phyloP scores from a whole-genome alignment of 2,797 vertebrate genomes.

The Peromyscus eremicus region DNA sequence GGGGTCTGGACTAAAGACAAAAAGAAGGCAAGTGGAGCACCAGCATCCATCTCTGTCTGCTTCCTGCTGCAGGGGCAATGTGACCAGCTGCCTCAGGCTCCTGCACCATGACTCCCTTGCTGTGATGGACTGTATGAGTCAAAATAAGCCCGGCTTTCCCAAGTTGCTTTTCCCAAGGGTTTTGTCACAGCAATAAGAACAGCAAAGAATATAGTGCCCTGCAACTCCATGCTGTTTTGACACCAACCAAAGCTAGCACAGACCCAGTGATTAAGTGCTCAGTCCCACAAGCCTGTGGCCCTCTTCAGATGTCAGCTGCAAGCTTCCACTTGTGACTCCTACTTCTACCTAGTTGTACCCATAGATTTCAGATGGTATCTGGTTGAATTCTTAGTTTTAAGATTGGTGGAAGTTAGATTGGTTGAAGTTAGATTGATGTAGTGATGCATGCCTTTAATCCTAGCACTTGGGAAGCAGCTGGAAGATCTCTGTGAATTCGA shows the following conservation, averaged over 20 bases:
- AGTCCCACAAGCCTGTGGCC: not conserved
- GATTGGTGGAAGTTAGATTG: too few relatives aligned
- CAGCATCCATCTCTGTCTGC: too few relatives aligned
- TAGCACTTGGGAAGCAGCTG: not conserved
- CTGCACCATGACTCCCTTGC: too few relatives aligned
- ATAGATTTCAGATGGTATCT: not conserved
- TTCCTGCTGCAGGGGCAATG: not conserved
- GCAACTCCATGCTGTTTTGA: not conserved
- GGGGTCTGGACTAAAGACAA: not conserved
- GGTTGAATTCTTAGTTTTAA: not conserved
- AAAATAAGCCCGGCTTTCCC: not conserved
- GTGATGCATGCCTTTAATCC: not conserved
- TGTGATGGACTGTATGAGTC: not conserved
- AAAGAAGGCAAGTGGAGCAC: not conserved
- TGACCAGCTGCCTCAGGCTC: not conserved
- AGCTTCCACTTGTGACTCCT: not conserved
- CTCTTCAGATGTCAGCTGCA: not conserved
- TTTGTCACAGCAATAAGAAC: not conserved
- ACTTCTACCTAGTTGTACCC: not conserved
- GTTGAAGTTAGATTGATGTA: not conserved
- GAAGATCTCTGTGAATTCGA: not conserved
- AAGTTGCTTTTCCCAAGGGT: not conserved
- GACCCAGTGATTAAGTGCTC: not conserved
- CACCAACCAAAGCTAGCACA: not conserved
- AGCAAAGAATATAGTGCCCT: not conserved